These are phyloP conservation scores for Triplophysa yarkandensis DNA, from an alignment of 2,797 vertebrate species.

Conservation along the genomic window DNA sequence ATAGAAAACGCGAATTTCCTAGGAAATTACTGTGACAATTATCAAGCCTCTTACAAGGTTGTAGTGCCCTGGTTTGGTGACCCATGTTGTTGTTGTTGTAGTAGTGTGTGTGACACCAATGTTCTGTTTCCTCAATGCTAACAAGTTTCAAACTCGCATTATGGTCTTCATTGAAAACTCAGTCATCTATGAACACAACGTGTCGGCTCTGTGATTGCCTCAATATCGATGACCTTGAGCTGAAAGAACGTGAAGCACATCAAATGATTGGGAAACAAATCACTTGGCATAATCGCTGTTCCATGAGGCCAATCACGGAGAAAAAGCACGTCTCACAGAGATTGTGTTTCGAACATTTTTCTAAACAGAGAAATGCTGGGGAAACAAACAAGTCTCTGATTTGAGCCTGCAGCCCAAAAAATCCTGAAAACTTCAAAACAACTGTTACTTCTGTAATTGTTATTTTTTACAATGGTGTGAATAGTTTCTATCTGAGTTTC, in stretches of 20 bases:
- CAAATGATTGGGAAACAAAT: constrained; percentile 50
- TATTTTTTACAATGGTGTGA: too few relatives aligned
- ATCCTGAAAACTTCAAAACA: background rate
- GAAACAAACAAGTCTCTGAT: background rate
- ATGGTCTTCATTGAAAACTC: constrained; percentile 47
- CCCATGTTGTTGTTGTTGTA: constrained; percentile 16
- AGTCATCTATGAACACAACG: constrained; percentile 56
- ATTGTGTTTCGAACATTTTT: background rate
- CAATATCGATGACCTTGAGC: constrained; percentile 54
- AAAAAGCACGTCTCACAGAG: constrained; percentile 2
- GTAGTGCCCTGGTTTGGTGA: constrained; percentile 8
- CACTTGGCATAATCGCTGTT: constrained; percentile 42
- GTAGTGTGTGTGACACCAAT: constrained; percentile 4
- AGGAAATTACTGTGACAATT: background rate
- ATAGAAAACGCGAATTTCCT: background rate
- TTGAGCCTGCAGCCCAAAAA: background rate
- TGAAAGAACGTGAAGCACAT: constrained; percentile 47
- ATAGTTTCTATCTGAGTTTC: too few relatives aligned
- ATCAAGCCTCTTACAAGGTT: background rate
- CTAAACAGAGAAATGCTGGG: constrained; percentile 1
- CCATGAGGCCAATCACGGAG: constrained; percentile 28
- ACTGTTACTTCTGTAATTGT: too few relatives aligned
- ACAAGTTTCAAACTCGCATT: constrained; percentile 50
- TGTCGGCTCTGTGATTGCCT: constrained; percentile 51
- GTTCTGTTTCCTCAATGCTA: constrained; percentile 34